Evolutionary conservation across 2,797 vertebrate genomes (phyloP), one percentile per base, ranked within the genome.

Genomic region (Helicolenus hilgendorfi): DNA sequence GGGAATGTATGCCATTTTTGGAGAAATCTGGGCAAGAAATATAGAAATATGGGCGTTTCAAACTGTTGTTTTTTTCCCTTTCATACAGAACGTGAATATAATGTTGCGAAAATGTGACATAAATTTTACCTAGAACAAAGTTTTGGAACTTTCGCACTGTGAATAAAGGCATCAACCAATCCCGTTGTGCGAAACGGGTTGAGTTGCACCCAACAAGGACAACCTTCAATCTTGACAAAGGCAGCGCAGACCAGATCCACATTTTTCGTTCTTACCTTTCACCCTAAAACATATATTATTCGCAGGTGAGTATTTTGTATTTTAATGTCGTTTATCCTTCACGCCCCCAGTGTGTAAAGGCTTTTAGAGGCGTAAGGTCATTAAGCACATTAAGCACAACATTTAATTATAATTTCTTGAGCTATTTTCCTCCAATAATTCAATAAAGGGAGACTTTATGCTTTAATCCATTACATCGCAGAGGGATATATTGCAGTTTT

Each of bases 301-400:
- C 0, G 18, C 45, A 53, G 18, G 3, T 20, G 45, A 53, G 7
- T 53, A 53, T 53, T 53, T 53, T 20, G 45, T 20, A 53, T 53
- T 53, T 0, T 1, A 0, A 7, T 53, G 45, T 53, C 1, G 1
- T 53, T 53, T 53, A 53, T 53, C 18, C 45, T 1, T 49, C 8
- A 49, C 0, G 18, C 45, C 45, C 18, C 45, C 8, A 2, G 45
- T 53, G 18, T 53, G 45, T n/a, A 53, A 53, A 53, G 1, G 45
- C 45, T 8, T 53, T 53, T 14, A 1, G 3, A 45, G 1, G 20
- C 10, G 5, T 20, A 27, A 63, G 53, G 55, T 65, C 26, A 68
- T 7, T 38, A 4, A 24, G n/a, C 22, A 63, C 14, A 31, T 56
- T 45, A 31, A 20, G 11, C n/a, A 36, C 31, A 27, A 22, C 20